Evolutionary conservation across 1,140 invertebrate species (phyloP).

Genomic region (Lethrus apterus): DNA sequence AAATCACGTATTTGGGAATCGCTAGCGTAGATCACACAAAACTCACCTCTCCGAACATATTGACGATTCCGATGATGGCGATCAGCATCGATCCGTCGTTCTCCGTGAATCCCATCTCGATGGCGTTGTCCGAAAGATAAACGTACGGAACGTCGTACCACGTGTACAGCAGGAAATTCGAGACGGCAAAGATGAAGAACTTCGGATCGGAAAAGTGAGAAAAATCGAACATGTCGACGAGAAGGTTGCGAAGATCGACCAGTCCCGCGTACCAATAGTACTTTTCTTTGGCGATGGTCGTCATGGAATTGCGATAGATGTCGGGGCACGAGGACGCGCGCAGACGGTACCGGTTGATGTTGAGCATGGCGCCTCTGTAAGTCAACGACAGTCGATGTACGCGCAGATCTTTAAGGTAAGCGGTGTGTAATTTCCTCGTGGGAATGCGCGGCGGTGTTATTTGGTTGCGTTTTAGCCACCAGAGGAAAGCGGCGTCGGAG

Average conservation of each 20-base stretch:
- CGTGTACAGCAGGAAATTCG: slow-evolving; percentile 78
- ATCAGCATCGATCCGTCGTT: slow-evolving; percentile 72
- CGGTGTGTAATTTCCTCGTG: slow-evolving; percentile 46
- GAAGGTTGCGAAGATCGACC: slow-evolving; percentile 67
- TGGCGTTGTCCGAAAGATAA: slow-evolving; percentile 71
- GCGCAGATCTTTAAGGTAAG: slow-evolving; percentile 61
- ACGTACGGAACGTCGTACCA: slow-evolving; percentile 88
- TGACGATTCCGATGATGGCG: slow-evolving; percentile 76
- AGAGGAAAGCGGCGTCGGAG: slow-evolving; percentile 45
- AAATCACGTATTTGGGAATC: too few relatives aligned
- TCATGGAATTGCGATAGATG: slow-evolving; percentile 81
- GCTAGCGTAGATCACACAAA: neutral
- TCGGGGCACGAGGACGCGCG: slow-evolving; percentile 80
- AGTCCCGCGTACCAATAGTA: slow-evolving; percentile 63
- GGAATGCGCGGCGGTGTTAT: slow-evolving; percentile 40
- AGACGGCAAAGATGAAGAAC: slow-evolving; percentile 73
- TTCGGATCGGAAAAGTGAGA: slow-evolving; percentile 66
- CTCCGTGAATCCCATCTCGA: slow-evolving; percentile 62
- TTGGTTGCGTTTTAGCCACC: slow-evolving; percentile 48
- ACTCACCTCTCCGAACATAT: slow-evolving; percentile 77
- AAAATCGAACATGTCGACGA: slow-evolving; percentile 71
- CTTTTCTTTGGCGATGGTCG: slow-evolving; percentile 74
- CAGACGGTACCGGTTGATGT: slow-evolving; percentile 71
- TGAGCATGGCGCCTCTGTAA: slow-evolving; percentile 79
- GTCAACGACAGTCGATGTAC: slow-evolving; percentile 70